These are phyloP conservation scores for Cetoscarus ocellatus DNA, from an alignment of 2,797 vertebrate genomes.

Conservation along the genomic window DNA sequence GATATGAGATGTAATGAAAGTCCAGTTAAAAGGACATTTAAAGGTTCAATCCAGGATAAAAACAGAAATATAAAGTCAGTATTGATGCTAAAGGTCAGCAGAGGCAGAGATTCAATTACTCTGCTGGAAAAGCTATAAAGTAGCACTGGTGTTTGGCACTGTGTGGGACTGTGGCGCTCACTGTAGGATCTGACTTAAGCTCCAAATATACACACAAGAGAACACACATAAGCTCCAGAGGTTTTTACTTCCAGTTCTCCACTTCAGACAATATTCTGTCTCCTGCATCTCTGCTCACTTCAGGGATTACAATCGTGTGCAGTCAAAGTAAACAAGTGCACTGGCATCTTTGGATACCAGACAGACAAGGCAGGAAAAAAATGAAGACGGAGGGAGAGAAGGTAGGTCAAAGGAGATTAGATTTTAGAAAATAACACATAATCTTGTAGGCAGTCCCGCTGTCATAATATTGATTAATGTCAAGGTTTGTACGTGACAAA, in stretches of 20 bases:
- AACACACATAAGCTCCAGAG: conserved; percentile 44
- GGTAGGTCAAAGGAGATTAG: conserved; percentile 4
- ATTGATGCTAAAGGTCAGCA: conserved; percentile 64
- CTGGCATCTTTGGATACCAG: conserved; percentile 34
- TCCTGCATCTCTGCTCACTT: conserved; percentile 56
- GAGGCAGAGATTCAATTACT: conserved; percentile 66
- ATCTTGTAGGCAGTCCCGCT: conserved; percentile 16
- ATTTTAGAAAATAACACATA: neutral
- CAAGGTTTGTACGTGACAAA: conserved; percentile 35
- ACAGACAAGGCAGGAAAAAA: neutral
- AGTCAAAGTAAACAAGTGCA: conserved; percentile 64
- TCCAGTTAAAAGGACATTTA: conserved; percentile 2
- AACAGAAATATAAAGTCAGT: conserved; percentile 18
- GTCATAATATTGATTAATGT: conserved; percentile 42
- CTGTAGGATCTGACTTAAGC: conserved; percentile 43
- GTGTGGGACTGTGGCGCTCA: conserved; percentile 49
- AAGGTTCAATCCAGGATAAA: conserved; percentile 4
- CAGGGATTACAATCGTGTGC: conserved; percentile 58
- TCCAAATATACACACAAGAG: conserved; percentile 52
- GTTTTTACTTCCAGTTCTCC: conserved; percentile 40
- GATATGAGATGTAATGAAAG: neutral
- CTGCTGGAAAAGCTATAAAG: conserved; percentile 53
- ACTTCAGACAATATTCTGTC: conserved; percentile 64
- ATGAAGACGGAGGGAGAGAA: neutral
- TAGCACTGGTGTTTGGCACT: conserved; percentile 25